Percentiles rank a stretch among this genome's conserved stretches.
Conservation (phyloP, 2,888 invertebrate genomes). For the Pecten maximus region DNA sequence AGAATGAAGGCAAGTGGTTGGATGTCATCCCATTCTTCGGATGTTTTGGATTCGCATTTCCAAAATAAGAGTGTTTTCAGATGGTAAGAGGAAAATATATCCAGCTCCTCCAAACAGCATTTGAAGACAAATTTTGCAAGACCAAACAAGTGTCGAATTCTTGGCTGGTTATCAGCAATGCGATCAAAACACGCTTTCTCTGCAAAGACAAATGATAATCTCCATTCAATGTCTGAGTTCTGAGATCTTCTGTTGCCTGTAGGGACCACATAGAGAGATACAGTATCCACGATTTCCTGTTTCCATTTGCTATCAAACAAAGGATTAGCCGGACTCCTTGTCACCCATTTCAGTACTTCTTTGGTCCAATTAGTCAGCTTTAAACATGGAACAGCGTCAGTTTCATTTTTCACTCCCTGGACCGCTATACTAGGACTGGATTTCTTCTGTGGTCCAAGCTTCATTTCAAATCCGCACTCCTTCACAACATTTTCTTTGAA, state of each 20-base stretch:
- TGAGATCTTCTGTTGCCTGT: constrained; percentile 51
- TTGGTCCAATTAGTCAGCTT: constrained; percentile 44
- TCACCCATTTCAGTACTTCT: not conserved
- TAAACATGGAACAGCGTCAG: constrained; percentile 50
- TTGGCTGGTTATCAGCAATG: not conserved
- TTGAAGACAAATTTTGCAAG: constrained; percentile 55
- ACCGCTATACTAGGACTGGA: constrained; percentile 49
- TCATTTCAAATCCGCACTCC: constrained; percentile 44
- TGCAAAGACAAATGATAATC: constrained; percentile 53
- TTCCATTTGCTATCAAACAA: constrained; percentile 41
- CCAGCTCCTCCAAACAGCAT: constrained; percentile 34
- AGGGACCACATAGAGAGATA: constrained; percentile 52
- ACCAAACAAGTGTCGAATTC: constrained; percentile 50
- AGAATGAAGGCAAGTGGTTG: constrained; percentile 31
- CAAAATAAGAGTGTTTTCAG: constrained; percentile 53
- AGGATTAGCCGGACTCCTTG: not conserved
- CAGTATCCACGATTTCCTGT: not conserved
- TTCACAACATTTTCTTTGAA: constrained; percentile 52
- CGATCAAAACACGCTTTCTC: constrained; percentile 52
- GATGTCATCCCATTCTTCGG: constrained; percentile 33
- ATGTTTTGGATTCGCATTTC: constrained; percentile 38
- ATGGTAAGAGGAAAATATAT: constrained; percentile 53
- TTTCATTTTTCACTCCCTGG: constrained; percentile 47
- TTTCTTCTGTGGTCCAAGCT: not conserved
- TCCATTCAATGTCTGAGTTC: constrained; percentile 39